Percentiles rank a stretch among this genome's conserved stretches.
Evolutionary conservation across 2,888 invertebrate species (phyloP).

Genomic region (Cylloceria caligata): DNA sequence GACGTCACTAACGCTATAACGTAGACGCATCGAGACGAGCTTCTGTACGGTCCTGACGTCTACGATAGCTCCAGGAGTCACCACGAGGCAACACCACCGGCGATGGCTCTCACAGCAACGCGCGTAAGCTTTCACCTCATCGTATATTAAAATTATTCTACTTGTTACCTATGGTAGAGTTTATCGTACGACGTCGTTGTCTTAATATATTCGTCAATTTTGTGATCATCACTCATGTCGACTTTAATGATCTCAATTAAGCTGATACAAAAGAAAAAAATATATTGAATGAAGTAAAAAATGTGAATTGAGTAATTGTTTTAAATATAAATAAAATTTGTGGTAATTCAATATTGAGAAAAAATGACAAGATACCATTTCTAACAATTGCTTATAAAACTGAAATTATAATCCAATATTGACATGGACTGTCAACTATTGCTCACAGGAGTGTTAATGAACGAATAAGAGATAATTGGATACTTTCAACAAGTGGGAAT

Average conservation of each 20-base stretch:
- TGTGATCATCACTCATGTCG: background rate
- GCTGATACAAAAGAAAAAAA: background rate
- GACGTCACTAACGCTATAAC: background rate
- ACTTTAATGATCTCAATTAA: background rate
- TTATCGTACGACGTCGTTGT: background rate
- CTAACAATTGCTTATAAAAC: no score
- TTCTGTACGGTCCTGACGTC: slow-evolving; percentile 31
- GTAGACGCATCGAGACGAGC: background rate
- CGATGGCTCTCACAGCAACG: slow-evolving; percentile 5
- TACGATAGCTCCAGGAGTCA: background rate
- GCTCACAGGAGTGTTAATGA: no score
- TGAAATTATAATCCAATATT: no score
- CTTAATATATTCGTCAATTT: background rate
- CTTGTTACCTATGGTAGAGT: slow-evolving; percentile 4
- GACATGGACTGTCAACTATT: no score
- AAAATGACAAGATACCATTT: no score
- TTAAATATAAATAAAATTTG: no score
- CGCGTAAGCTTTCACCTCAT: background rate
- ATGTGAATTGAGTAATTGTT: background rate
- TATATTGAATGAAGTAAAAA: background rate
- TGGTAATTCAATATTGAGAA: no score
- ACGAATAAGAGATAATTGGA: no score
- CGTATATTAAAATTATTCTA: background rate
- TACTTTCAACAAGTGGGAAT: no score
- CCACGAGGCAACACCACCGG: background rate